A percentile compares a stretch with the other conserved stretches of the same genome.
Evolutionary conservation across 2,113 vertebrate species (phyloP).

Genomic region (Pithys albifrons): DNA sequence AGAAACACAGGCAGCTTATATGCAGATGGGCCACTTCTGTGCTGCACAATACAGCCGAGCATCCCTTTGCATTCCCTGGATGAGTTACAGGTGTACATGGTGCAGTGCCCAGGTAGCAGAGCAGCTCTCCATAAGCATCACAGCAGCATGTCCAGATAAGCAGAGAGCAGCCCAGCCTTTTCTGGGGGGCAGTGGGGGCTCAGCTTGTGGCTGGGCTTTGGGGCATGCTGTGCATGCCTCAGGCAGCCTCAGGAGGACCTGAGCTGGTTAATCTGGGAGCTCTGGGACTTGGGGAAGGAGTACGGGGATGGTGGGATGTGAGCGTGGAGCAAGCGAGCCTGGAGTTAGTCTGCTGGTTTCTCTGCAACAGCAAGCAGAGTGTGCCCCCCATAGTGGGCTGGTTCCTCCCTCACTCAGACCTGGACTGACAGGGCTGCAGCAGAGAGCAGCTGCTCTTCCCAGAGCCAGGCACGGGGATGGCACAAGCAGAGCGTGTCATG

Average conservation of each 20-base stretch:
- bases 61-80: constrained; percentile 31
- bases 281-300: neutral
- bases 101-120: neutral
- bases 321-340: neutral
- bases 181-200: neutral
- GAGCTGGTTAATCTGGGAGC: neutral
- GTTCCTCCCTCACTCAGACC: neutral
- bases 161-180: neutral
- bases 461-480: neutral
- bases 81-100: constrained; percentile 60
- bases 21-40: constrained; percentile 26
- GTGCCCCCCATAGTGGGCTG: neutral
- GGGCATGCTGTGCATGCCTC: neutral
- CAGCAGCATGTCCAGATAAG: neutral
- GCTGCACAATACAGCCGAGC: neutral
- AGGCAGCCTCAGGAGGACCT: neutral
- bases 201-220: neutral
- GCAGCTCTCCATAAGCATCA: neutral
- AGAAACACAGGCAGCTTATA: constrained; percentile 27
- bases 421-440: neutral
- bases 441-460: neutral
- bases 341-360: neutral
- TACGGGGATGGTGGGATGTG: neutral
- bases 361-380: neutral
- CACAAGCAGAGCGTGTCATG: neutral